A percentile compares a stretch with the other conserved stretches of the same genome.
phyloP scores from a whole-genome alignment of 2,113 vertebrate species.

The Megaleporinus macrocephalus region DNA sequence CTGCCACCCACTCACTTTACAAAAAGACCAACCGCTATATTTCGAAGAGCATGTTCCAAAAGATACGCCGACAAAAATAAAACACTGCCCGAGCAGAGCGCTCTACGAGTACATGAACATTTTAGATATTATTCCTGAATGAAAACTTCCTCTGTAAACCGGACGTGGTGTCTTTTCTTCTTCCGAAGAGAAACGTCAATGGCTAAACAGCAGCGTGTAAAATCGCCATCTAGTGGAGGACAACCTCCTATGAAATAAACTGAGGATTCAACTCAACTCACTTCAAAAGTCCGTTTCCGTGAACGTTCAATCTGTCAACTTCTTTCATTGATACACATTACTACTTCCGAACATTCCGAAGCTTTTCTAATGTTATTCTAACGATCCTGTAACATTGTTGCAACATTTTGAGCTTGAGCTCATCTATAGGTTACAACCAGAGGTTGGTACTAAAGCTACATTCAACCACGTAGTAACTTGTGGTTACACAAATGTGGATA shows the following conservation, averaged over 20 bases:
- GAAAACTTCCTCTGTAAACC: constrained; percentile 49
- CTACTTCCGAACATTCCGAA: no score
- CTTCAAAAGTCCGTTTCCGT: no score
- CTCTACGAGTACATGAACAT: constrained; percentile 10
- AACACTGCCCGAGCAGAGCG: neutral
- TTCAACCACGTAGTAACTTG: no score
- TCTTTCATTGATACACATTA: no score
- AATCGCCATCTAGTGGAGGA: constrained; percentile 31
- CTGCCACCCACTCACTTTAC: constrained; percentile 22
- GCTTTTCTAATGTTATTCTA: no score
- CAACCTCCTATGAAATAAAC: neutral
- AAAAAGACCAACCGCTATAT: neutral
- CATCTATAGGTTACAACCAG: no score
- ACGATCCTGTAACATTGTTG: no score
- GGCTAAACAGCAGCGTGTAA: neutral
- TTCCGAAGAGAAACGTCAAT: neutral
- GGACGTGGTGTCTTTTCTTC: constrained; percentile 5
- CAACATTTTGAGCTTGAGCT: no score
- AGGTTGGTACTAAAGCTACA: no score
- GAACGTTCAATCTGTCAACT: no score
- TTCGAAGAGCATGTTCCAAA: constrained; percentile 1
- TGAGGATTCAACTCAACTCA: no score
- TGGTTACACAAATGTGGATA: no score
- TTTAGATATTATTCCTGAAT: constrained; percentile 1
- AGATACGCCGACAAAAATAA: neutral